These are phyloP conservation scores for Salpingus planirostris DNA, from an alignment of 2,888 invertebrate genomes.

Conservation along the genomic window DNA sequence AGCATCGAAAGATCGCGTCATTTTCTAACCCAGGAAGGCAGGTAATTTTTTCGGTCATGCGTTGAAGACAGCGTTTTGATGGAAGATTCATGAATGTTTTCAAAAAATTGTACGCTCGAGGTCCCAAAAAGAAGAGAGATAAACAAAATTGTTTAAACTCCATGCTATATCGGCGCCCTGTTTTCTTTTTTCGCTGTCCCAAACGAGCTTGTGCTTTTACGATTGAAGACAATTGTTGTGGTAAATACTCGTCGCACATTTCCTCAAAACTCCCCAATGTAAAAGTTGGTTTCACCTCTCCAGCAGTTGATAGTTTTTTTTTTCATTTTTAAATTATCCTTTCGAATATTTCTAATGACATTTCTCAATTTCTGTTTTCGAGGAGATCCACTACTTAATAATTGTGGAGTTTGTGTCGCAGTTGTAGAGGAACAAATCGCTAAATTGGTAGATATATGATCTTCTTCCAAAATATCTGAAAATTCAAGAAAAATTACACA, in stretches of 20 bases:
- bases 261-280: slow-evolving; percentile 1
- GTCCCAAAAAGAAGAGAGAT: slow-evolving; percentile 16
- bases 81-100: slow-evolving; percentile 12
- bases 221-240: slow-evolving; percentile 1
- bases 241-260: slow-evolving; percentile 4
- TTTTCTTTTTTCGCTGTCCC: neutral
- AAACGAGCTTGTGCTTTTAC: slow-evolving; percentile 5
- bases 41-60: slow-evolving; percentile 12
- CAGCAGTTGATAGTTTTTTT: too few relatives aligned
- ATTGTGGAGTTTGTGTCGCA: too few relatives aligned
- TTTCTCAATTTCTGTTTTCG: too few relatives aligned
- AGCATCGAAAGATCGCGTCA: slow-evolving; percentile 11
- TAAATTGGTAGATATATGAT: too few relatives aligned
- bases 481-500: too few relatives aligned
- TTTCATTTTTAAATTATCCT: too few relatives aligned
- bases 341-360: too few relatives aligned
- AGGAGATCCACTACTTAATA: too few relatives aligned
- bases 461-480: too few relatives aligned
- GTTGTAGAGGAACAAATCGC: too few relatives aligned
- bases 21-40: slow-evolving; percentile 11
- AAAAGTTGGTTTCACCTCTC: too few relatives aligned
- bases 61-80: slow-evolving; percentile 11
- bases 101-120: slow-evolving; percentile 16
- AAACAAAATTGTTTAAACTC: slow-evolving; percentile 17
- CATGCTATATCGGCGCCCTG: slow-evolving; percentile 10